Percentiles rank a stretch among this genome's conserved stretches.
Conservation (phyloP, 2,797 vertebrate species). For the Hephaestus fuliginosus region DNA sequence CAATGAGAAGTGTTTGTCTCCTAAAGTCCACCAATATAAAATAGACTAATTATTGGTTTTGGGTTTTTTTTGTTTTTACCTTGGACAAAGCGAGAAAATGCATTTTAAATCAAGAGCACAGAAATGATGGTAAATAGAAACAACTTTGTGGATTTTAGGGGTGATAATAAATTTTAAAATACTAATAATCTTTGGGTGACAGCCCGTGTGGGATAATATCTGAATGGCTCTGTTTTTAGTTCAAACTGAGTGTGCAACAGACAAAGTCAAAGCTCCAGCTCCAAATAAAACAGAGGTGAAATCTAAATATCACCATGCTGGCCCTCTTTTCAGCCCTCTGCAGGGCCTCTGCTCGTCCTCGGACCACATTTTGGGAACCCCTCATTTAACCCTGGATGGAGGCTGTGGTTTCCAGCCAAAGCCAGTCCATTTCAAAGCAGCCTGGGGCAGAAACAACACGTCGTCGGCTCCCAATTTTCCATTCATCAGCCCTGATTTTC, state of each 20-base stretch:
- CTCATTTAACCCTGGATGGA: constrained; percentile 56
- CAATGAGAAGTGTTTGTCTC: background rate
- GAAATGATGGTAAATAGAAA: background rate
- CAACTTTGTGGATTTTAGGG: background rate
- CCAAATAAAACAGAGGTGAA: background rate
- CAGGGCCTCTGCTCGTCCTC: constrained; percentile 36
- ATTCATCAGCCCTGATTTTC: constrained; percentile 73
- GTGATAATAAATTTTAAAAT: constrained; percentile 3
- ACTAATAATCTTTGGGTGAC: background rate
- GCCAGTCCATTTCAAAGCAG: constrained; percentile 67
- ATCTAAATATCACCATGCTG: background rate
- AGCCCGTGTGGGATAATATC: no score
- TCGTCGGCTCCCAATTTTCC: constrained; percentile 69
- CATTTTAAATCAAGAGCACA: background rate
- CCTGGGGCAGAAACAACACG: constrained; percentile 73
- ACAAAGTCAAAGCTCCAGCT: background rate
- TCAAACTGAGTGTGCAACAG: background rate
- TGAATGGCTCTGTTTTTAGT: background rate
- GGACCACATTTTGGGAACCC: constrained; percentile 53
- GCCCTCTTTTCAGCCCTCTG: constrained; percentile 12
- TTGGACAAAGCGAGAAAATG: background rate
- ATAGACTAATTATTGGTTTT: background rate
- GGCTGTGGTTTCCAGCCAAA: constrained; percentile 61
- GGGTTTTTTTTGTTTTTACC: background rate
- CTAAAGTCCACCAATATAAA: background rate